Percentiles rank a stretch among this genome's conserved stretches.
These are phyloP conservation scores for Pararge aegeria DNA, from an alignment of 1,140 invertebrate genomes.

Conservation along the genomic window DNA sequence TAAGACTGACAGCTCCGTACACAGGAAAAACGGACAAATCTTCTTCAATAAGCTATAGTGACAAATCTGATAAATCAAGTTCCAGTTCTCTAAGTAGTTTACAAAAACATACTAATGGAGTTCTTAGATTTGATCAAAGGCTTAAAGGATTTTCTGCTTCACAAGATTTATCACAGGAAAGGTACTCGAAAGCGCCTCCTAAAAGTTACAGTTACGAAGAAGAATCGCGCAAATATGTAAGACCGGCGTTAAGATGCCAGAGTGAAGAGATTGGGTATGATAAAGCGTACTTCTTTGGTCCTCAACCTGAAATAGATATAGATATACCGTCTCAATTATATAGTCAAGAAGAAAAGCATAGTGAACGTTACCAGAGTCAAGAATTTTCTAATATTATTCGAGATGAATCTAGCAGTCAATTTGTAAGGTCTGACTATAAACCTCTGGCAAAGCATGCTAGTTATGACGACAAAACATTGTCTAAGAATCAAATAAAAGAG, in stretches of 20 bases:
- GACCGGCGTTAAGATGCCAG: constrained; percentile 76
- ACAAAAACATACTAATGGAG: constrained; percentile 70
- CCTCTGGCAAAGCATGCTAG: constrained; percentile 82
- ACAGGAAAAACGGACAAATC: constrained; percentile 62
- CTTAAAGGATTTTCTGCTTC: constrained; percentile 52
- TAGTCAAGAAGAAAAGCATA: constrained; percentile 81
- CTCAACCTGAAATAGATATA: constrained; percentile 72
- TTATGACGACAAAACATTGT: constrained; percentile 82
- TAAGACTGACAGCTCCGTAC: constrained; percentile 57
- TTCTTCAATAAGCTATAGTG: constrained; percentile 73
- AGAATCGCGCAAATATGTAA: constrained; percentile 58
- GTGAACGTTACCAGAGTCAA: constrained; percentile 82
- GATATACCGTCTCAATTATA: constrained; percentile 79
- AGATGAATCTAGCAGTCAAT: constrained; percentile 59
- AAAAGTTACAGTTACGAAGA: constrained; percentile 78
- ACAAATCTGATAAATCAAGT: constrained; percentile 78
- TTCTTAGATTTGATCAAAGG: constrained; percentile 65
- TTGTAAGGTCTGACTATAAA: constrained; percentile 75
- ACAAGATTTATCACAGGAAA: constrained; percentile 57
- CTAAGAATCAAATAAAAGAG: constrained; percentile 82
- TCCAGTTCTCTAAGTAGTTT: constrained; percentile 76
- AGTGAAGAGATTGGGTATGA: constrained; percentile 79
- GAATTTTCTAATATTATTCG: constrained; percentile 79
- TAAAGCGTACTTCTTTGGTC: constrained; percentile 61
- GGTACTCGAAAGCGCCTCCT: constrained; percentile 77